Percentiles rank a stretch among this genome's conserved stretches.
Evolutionary conservation across 2,113 vertebrate genomes (phyloP).

Genomic region (Varanus komodoensis): DNA sequence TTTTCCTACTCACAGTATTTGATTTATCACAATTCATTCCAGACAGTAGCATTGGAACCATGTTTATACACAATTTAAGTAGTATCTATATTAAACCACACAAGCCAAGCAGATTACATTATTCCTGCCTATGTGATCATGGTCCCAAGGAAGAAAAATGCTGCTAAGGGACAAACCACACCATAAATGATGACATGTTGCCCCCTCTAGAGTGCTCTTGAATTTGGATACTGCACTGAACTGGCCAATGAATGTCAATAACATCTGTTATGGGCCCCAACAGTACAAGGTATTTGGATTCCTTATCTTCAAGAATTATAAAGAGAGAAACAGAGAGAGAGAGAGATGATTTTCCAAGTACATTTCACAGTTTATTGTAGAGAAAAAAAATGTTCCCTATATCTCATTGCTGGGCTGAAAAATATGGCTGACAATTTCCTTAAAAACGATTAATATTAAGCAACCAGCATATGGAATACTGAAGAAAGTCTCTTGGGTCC

Average conservation of each 20-base stretch:
- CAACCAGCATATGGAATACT: background rate
- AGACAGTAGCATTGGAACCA: background rate
- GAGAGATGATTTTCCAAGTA: slow-evolving; percentile 18
- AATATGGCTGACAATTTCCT: slow-evolving; percentile 18
- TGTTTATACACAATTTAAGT: background rate
- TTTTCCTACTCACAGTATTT: background rate
- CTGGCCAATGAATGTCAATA: background rate
- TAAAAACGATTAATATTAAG: slow-evolving; percentile 40
- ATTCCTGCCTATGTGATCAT: background rate
- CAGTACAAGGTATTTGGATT: too few species aligned
- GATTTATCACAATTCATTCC: background rate
- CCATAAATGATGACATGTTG: background rate
- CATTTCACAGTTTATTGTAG: slow-evolving; percentile 41
- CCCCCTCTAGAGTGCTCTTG: background rate
- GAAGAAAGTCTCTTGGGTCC: slow-evolving; percentile 15
- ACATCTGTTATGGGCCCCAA: background rate
- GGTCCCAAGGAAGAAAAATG: background rate
- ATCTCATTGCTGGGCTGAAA: slow-evolving; percentile 36
- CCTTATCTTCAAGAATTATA: too few species aligned
- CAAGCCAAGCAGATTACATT: background rate
- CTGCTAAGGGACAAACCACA: too few species aligned
- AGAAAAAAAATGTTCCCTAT: slow-evolving; percentile 39
- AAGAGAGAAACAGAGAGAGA: slow-evolving; percentile 3
- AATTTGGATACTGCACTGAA: background rate
- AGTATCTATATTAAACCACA: background rate